phyloP scores from a whole-genome alignment of 2,797 vertebrate species.

The Melanogrammus aeglefinus region DNA sequence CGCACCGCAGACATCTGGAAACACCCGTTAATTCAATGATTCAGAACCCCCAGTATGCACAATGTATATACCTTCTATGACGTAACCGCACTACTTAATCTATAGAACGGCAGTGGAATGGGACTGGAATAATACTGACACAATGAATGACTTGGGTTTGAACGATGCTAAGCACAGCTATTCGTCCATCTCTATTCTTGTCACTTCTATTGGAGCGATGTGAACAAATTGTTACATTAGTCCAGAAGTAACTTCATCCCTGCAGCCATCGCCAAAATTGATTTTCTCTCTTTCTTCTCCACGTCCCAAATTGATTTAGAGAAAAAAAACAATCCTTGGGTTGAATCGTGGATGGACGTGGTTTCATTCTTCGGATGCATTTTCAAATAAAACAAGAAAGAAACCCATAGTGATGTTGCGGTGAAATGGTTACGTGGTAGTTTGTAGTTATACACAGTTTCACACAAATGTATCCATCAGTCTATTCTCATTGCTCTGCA shows the following conservation, averaged over 20 bases:
- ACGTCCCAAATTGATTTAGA: background rate
- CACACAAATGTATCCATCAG: too few species aligned
- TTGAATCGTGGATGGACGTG: background rate
- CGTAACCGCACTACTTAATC: background rate
- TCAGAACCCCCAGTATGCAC: background rate
- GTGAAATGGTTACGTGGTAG: too few species aligned
- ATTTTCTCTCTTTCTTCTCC: background rate
- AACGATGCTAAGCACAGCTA: background rate
- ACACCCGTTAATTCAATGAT: background rate
- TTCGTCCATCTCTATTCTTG: background rate
- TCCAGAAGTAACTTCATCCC: background rate
- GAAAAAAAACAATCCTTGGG: background rate
- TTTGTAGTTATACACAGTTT: too few species aligned
- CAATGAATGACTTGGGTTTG: background rate
- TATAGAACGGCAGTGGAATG: background rate
- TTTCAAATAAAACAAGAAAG: too few species aligned
- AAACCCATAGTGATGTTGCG: too few species aligned
- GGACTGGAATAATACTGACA: background rate
- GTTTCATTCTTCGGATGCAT: background rate
- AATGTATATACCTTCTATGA: too few species aligned
- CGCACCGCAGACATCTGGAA: slow-evolving; percentile 75
- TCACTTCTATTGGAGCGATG: background rate
- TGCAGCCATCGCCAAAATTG: background rate
- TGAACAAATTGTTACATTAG: background rate
- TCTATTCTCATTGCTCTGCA: background rate